Conservation (phyloP, 2,113 vertebrate genomes). For the Serilophus lunatus region DNA sequence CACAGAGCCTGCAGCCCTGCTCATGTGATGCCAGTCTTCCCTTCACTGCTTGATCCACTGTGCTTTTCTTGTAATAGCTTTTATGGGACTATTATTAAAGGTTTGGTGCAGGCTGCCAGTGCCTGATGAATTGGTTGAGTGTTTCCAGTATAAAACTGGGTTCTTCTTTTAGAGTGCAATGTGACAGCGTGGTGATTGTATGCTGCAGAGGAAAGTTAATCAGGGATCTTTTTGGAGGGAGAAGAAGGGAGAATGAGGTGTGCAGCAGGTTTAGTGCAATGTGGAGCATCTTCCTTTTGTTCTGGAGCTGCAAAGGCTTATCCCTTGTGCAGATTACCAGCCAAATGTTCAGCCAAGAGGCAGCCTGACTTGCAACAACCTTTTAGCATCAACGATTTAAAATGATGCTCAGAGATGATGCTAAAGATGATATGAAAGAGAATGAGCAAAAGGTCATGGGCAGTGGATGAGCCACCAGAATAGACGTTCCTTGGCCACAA, state of each 20-base stretch:
- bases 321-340: not conserved
- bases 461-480: not conserved
- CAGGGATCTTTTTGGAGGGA: not conserved
- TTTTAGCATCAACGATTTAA: not conserved
- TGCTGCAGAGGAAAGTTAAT: not conserved
- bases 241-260: not conserved
- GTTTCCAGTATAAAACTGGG: not conserved
- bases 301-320: not conserved
- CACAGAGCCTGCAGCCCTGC: not conserved
- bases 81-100: not conserved
- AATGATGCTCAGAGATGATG: not conserved
- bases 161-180: not conserved
- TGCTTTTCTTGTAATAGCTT: not conserved
- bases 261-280: not conserved
- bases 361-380: not conserved
- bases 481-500: not conserved
- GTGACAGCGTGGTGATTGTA: not conserved
- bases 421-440: too few species aligned
- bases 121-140: not conserved
- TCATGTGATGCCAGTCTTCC: not conserved
- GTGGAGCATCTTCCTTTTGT: not conserved
- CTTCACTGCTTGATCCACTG: not conserved
- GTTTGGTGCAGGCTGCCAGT: not conserved
- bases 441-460: not conserved
- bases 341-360: not conserved